phyloP scores from a whole-genome alignment of 2,888 invertebrate genomes.

The Limenitis camilla region DNA sequence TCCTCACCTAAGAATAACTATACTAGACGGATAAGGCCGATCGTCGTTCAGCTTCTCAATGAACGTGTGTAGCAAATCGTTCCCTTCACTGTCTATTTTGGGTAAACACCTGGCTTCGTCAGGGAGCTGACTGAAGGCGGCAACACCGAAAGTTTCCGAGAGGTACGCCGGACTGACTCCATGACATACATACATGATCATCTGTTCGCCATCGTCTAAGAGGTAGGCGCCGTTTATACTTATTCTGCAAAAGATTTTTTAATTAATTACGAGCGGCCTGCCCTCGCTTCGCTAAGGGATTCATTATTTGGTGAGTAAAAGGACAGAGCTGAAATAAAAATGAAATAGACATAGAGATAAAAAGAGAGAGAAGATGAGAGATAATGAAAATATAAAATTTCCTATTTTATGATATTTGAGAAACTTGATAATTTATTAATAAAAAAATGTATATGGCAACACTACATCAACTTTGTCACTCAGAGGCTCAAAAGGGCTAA shows the following conservation, averaged over 20 bases:
- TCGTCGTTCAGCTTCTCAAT: constrained; percentile 88
- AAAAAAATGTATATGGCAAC: too few relatives aligned
- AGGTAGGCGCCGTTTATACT: constrained; percentile 90
- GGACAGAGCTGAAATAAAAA: too few relatives aligned
- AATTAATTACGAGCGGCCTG: too few relatives aligned
- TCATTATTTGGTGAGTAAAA: too few relatives aligned
- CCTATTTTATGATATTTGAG: too few relatives aligned
- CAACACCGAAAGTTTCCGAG: constrained; percentile 84
- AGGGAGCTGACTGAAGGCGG: constrained; percentile 81
- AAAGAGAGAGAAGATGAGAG: too few relatives aligned
- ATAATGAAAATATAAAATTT: too few relatives aligned
- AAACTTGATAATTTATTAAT: too few relatives aligned
- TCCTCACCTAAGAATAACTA: constrained; percentile 86
- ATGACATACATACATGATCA: constrained; percentile 89
- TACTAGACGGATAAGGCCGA: constrained; percentile 84
- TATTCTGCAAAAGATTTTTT: constrained; percentile 56
- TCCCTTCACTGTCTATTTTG: constrained; percentile 82
- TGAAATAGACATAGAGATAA: too few relatives aligned
- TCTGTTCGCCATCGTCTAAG: constrained; percentile 88
- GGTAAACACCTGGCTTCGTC: constrained; percentile 88
- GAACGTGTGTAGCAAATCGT: constrained; percentile 84
- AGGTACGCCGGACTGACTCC: constrained; percentile 84
- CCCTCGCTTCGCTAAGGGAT: too few relatives aligned
- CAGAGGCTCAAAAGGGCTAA: too few relatives aligned
- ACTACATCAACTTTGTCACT: too few relatives aligned